Evolutionary conservation across 2,797 vertebrate genomes (phyloP), one percentile per base, ranked within the genome.

Genomic region (Aulostomus chinensis): DNA sequence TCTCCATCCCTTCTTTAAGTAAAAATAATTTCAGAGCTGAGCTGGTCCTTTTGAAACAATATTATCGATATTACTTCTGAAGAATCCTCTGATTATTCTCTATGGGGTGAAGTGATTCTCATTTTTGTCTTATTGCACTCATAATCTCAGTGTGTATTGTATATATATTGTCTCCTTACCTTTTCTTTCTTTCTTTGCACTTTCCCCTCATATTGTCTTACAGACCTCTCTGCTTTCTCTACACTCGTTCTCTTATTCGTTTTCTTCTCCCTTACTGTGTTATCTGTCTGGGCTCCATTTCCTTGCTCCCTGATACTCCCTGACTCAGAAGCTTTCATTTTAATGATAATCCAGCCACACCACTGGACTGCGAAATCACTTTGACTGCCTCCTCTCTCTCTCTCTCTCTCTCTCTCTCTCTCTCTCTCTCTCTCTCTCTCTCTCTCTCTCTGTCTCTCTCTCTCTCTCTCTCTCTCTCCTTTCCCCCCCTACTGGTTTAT

Each of bases 301-400:
- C 86, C 80, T 83, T 86, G 71, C 83, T 87, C 84, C 73, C 80
- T 83, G 86, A 89, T 89, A 88, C 83, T 88, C 86, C 84, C 86
- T 85, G 84, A 89, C 83, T 90, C 89, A 77, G 84, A 86, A 81
- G 67, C 86, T 92, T 91, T 90, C 88, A 86, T 90, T 92, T 91
- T 89, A 85, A 90, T 92, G 89, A 91, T 93, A 91, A 91, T 91
- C 87, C 86, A 88, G 68, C 66, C 53, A 88, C 87, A 84, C 85
- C 86, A 87, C 76, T 88, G 84, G 88, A 91, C 88, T 89, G 86
- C 85, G 75, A 90, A 91, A 90, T 91, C 87, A 53, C 76, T 87
- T 86, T 85, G 81, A 80, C 78, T 84, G 74, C 66, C 63, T 71
- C 66, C 54, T 58, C 29, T 36, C 37, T 50, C 58, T 57, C 61